phyloP scores from a whole-genome alignment of 2,797 vertebrate species.

The Sternotherus odoratus region DNA sequence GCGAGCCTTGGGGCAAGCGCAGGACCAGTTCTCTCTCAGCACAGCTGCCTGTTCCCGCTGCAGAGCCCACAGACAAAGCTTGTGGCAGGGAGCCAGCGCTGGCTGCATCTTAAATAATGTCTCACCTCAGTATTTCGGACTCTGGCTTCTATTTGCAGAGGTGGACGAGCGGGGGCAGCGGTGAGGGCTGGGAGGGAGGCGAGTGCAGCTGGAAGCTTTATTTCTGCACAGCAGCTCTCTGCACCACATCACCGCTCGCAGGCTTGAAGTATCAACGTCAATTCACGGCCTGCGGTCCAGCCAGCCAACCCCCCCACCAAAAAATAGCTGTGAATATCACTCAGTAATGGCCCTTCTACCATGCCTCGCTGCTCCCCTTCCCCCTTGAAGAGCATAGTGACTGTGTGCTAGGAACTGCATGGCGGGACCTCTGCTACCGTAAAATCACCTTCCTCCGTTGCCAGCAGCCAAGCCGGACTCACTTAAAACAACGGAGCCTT shows the following conservation, averaged over 20 bases:
- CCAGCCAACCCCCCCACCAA: background rate
- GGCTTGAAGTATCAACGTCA: background rate
- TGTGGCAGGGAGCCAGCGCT: background rate
- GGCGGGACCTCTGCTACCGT: background rate
- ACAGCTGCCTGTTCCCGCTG: background rate
- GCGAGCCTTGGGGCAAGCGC: rapidly evolving
- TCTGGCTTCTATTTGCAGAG: background rate
- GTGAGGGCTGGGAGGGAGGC: background rate
- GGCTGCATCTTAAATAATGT: background rate
- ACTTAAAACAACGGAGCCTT: background rate
- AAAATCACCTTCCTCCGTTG: background rate
- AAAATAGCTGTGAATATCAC: background rate
- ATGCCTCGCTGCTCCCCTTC: background rate
- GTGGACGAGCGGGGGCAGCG: no score
- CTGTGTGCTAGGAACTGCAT: background rate
- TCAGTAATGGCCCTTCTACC: background rate
- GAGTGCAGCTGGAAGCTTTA: background rate
- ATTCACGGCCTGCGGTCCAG: background rate
- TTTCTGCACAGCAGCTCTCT: background rate
- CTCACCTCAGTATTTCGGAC: background rate
- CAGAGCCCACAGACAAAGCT: background rate
- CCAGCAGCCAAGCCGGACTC: background rate
- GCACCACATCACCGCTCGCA: background rate
- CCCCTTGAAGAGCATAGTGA: background rate
- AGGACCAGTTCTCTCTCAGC: background rate